phyloP scores from a whole-genome alignment of 2,797 vertebrate species.

The Acipenser transmontanus region DNA sequence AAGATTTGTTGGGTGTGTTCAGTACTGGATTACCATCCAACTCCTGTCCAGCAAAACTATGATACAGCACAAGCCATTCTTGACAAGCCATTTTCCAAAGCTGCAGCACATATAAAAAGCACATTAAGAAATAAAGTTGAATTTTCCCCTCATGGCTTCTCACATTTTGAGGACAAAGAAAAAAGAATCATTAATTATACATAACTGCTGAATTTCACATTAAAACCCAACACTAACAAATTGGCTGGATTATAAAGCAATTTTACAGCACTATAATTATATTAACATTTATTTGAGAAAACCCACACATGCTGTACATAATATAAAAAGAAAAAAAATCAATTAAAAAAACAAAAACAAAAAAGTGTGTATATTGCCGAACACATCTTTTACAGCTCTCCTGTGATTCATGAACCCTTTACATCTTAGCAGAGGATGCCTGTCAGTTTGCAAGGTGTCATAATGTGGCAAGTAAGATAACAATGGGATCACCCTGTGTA shows the following conservation, averaged over 20 bases:
- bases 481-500: too few relatives aligned
- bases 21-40: too few relatives aligned
- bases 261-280: slow-evolving; percentile 46
- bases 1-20: too few relatives aligned
- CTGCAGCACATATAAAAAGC: not conserved
- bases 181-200: slow-evolving; percentile 9
- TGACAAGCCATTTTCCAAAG: too few relatives aligned
- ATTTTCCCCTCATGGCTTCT: not conserved
- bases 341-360: slow-evolving; percentile 27
- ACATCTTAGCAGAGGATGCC: too few relatives aligned
- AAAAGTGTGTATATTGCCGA: slow-evolving; percentile 17
- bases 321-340: slow-evolving; percentile 38
- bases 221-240: slow-evolving; percentile 27
- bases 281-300: slow-evolving; percentile 53
- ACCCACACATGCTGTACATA: slow-evolving; percentile 55
- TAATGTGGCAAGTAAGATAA: too few relatives aligned
- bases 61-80: too few relatives aligned
- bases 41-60: too few relatives aligned
- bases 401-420: too few relatives aligned
- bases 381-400: too few relatives aligned
- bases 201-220: slow-evolving; percentile 15
- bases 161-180: not conserved
- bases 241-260: slow-evolving; percentile 29
- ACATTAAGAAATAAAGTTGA: not conserved
- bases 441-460: too few relatives aligned